phyloP scores from a whole-genome alignment of 1,140 invertebrate genomes.

The Eufriesea mexicana region DNA sequence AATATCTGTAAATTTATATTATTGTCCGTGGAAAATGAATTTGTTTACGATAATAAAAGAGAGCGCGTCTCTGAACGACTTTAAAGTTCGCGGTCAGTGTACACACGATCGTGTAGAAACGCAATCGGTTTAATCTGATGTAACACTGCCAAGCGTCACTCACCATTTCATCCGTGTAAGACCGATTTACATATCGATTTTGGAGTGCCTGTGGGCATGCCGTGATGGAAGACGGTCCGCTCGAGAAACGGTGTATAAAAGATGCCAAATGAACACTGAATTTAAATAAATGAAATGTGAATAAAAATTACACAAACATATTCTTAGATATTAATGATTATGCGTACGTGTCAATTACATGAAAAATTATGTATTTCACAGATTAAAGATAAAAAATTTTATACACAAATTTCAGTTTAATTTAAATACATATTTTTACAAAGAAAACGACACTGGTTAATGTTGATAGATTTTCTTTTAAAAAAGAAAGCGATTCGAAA shows the following conservation, averaged over 20 bases:
- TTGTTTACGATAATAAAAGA: background rate
- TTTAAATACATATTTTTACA: background rate
- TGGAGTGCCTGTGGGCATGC: background rate
- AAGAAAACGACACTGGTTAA: background rate
- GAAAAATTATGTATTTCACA: background rate
- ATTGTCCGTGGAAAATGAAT: background rate
- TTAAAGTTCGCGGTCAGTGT: constrained; percentile 7
- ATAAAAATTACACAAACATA: background rate
- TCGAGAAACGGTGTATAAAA: constrained; percentile 22
- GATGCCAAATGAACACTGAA: background rate
- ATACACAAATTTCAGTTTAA: background rate
- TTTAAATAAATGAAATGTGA: background rate
- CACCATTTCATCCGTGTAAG: constrained; percentile 31
- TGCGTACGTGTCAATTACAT: background rate
- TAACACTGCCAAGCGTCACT: constrained; percentile 28
- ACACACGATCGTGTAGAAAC: background rate
- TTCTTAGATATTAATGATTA: background rate
- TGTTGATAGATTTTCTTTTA: background rate
- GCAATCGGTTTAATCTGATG: constrained; percentile 20
- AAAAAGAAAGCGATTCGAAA: background rate
- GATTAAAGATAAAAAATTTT: background rate
- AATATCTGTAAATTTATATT: background rate
- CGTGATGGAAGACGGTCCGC: constrained; percentile 30
- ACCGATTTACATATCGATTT: constrained; percentile 55
- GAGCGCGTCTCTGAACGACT: background rate